Evolutionary conservation across 2,888 invertebrate species (phyloP), one percentile per base, ranked within the genome.

Genomic region (Pterostichus niger): DNA sequence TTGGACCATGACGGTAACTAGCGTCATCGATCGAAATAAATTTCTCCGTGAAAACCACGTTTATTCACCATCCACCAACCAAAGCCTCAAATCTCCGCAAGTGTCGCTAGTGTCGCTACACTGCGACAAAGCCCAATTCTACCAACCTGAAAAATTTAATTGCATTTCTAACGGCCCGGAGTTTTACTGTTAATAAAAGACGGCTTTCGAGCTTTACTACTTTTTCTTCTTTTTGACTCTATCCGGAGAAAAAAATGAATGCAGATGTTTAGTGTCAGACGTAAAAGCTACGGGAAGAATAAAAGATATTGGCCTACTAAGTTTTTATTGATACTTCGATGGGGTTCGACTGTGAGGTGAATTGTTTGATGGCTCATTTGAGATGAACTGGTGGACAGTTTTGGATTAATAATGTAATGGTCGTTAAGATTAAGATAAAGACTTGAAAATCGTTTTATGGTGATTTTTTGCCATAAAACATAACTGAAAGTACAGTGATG

Each of bases 141-240:
- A 9, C 68, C 68, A 33, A 81, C 40, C 71, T 56, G 56, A 71
- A 81, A 59, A 56, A 73, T 81, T 81, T 81, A 81, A 81, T 81
- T 81, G 81, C 68, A 4, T 44, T 56, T 15, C 31, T 68, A 80
- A 80, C 80, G 81, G 64, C 13, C 9, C n/a, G 13, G 35, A 64
- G 81, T 81, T 81, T 81, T 81, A 81, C 71, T 81, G 81, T 81
- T 81, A 81, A 81, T 81, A 81, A 81, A 81, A 81, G 40, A 78
- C 15, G 54, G 49, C 15, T 24, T 33, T 78, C 24, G 15, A 49
- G 73, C 49, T 81, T 81, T 81, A 81, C 71, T 59, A 44, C 59
- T 78, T 49, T 68, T 11, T 17, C 31, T 52, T 68, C 33, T 35
- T 40, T 49, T 35, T 13, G 40, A 52, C 56, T 77, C 35, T 54